Base-by-base conservation (phyloP, 2,888 invertebrate genomes). In the Thelaira solivaga region DNA sequence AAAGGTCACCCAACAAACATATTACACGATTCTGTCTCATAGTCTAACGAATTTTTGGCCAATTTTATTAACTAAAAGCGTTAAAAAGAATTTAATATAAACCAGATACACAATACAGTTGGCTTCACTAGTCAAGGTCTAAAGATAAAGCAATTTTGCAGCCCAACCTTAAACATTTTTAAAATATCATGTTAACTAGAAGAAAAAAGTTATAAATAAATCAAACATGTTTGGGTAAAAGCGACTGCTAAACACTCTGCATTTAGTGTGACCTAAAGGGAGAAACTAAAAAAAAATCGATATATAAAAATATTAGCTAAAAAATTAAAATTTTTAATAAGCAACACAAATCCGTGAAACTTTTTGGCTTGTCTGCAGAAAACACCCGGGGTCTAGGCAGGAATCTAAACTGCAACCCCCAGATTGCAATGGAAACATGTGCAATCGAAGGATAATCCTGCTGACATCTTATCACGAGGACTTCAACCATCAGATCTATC, bases 151-250 rank as follows among this genome's bases (percentile, higher is more conserved):
- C 29, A 67, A 59, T 73, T 57, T 55, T 55, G 41, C 11, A 24
- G 77, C 73, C 77, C 77, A 57, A 77, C 73, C 77, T 68, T 68
- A 77, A 77, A 53, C n/a, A n/a, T n/a, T n/a, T n/a, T n/a, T n/a
- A 7, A 45, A 49, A 76, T 39, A 36, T 59, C 11, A 64, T 16
- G 29, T 24, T n/a, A 49, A 59, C 45, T n/a, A n/a, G n/a, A n/a
- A n/a, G n/a, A 67, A 67, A 41, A 49, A 4, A 8, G 13, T 26
- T 13, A 39, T 39, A 39, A 39, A 1, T 3, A 36, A 61, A 29
- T 24, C 7, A 11, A 10, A 22, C 16, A 39, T 13, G 5, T 26
- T 7, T n/a, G n/a, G n/a, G 10, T 13, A 6, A 13, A 26, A 7
- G n/a, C 13, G 26, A 26, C 13, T 47, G 13, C 1, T 8, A 47